phyloP scores from a whole-genome alignment of 2,888 invertebrate genomes.

The Melanostoma mellinum region DNA sequence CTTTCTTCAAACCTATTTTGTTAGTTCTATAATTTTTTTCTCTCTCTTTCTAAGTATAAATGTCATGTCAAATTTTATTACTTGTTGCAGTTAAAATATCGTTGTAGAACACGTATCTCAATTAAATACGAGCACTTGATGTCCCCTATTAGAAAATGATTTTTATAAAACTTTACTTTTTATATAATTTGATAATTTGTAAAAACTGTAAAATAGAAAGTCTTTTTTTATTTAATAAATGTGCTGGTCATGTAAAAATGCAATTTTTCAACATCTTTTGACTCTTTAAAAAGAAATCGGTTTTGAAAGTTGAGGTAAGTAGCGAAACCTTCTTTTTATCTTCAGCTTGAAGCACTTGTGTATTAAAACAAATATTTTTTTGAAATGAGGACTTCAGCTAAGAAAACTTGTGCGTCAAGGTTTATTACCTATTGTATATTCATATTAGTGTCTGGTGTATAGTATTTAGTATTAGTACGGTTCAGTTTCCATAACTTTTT shows the following conservation, averaged over 20 bases:
- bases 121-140: constrained; percentile 24
- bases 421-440: no score
- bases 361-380: no score
- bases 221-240: background rate
- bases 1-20: background rate
- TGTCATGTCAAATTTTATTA: constrained; percentile 14
- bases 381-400: no score
- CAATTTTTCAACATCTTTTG: background rate
- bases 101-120: constrained; percentile 18
- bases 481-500: no score
- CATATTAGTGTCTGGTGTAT: no score
- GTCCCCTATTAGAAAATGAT: constrained; percentile 15
- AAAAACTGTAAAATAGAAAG: constrained; percentile 1
- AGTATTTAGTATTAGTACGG: no score
- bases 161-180: background rate
- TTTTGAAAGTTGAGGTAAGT: no score
- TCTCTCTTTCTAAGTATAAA: background rate
- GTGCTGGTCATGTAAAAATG: constrained; percentile 17
- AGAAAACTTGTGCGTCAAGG: no score
- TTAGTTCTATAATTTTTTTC: constrained; percentile 3
- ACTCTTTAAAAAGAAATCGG: no score
- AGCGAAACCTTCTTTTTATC: no score
- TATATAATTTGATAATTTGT: background rate
- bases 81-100: constrained; percentile 35
- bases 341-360: no score